Conservation (phyloP, 2,113 vertebrate genomes). For the Pomatostomus ruficeps region DNA sequence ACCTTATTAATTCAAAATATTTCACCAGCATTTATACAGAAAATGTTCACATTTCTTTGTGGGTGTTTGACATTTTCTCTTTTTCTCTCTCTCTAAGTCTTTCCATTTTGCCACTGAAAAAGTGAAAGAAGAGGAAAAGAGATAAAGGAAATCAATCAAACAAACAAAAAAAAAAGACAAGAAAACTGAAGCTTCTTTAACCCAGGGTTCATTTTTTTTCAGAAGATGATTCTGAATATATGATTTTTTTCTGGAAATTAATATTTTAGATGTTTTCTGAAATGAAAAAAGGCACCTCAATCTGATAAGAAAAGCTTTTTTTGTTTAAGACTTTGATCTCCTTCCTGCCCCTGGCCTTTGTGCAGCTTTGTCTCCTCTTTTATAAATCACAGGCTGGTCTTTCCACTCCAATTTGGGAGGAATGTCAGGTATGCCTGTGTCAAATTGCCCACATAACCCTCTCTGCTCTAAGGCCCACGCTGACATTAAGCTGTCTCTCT, state of each 20-base stretch:
- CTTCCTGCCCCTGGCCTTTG: slow-evolving; percentile 17
- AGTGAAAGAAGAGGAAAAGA: background rate
- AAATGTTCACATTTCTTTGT: background rate
- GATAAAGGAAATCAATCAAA: background rate
- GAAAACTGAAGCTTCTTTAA: background rate
- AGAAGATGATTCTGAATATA: background rate
- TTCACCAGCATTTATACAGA: background rate
- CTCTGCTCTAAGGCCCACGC: background rate
- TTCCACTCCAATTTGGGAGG: slow-evolving; percentile 35
- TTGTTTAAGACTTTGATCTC: slow-evolving; percentile 25
- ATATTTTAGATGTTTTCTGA: background rate
- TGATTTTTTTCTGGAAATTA: background rate
- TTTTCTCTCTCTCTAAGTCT: background rate
- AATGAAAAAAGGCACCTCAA: background rate
- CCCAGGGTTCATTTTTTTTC: background rate
- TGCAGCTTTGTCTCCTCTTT: slow-evolving; percentile 23
- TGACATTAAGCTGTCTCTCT: background rate
- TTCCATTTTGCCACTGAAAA: background rate
- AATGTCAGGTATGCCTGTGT: slow-evolving; percentile 56
- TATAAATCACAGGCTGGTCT: slow-evolving; percentile 17
- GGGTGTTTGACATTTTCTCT: background rate
- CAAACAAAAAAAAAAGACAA: background rate
- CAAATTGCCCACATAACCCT: slow-evolving; percentile 3
- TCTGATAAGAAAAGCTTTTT: background rate
- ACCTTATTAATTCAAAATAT: background rate